Conservation (phyloP, 2,888 invertebrate species). For the Tipula helvola region DNA sequence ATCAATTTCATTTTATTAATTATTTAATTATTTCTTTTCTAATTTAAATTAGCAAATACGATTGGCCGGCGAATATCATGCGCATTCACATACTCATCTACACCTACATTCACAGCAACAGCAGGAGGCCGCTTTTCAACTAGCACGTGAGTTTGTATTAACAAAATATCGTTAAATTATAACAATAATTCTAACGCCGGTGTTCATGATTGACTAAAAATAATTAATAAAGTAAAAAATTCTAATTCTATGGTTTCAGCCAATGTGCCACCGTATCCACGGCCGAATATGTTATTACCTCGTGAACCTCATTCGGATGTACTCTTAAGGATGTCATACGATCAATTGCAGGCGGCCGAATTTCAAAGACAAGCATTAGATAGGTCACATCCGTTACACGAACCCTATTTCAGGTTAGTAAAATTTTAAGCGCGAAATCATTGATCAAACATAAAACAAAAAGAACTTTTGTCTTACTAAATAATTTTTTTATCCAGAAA, state of each 20-base stretch:
- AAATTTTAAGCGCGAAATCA: neutral
- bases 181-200: neutral
- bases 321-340: slow-evolving; percentile 36
- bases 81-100: slow-evolving; percentile 84
- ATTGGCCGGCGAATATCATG: slow-evolving; percentile 90
- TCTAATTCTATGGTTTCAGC: slow-evolving; percentile 21
- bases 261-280: slow-evolving; percentile 38
- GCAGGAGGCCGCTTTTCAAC: slow-evolving; percentile 43
- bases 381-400: slow-evolving; percentile 24
- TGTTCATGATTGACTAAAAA: slow-evolving; percentile 1
- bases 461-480: neutral
- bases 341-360: slow-evolving; percentile 38
- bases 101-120: slow-evolving; percentile 75
- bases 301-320: slow-evolving; percentile 37
- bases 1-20: neutral
- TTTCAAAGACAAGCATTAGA: slow-evolving; percentile 35
- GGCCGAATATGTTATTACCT: slow-evolving; percentile 38
- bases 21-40: neutral
- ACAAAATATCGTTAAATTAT: neutral
- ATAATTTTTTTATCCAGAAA: neutral
- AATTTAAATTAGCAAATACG: slow-evolving; percentile 48
- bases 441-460: neutral
- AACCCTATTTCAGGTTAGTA: slow-evolving; percentile 36
- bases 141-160: slow-evolving; percentile 44
- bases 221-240: neutral